Base-by-base conservation (phyloP, 30 jellyfish, hydroid and myxozoan genomes). In the Aurelia aurita complex sp. Pacific region DNA sequence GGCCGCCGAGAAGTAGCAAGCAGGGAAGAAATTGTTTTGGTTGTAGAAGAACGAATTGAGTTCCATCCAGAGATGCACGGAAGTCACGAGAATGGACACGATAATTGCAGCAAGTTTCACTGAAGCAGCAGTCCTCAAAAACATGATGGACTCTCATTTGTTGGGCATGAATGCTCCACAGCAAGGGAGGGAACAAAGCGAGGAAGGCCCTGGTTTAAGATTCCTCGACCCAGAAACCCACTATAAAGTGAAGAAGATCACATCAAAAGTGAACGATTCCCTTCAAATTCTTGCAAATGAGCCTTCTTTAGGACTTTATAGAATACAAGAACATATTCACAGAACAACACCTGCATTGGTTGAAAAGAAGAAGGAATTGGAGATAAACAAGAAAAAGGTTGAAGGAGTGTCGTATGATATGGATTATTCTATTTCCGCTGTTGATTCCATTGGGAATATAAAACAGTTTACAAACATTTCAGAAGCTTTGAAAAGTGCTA, bases 261-360 rank as follows among this genome's bases (percentile, higher is more conserved):
- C 96, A 17, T 38, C 97, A 10, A 81, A 81, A 38, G 95, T 89
- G 40, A 88, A 89, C 72, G 99, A 94, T 23, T 64, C 94, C 5
- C 60, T 89, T 40, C 97, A 86, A n/a, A 57, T 89, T 77, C 83
- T 94, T 16, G 99, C 97, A 18, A 94, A 94, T 85, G 99, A 94
- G 79, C 99, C 99, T 5, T 88, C 97, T 7, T 65, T 94, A 19
- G 99, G 99, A 2, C 77, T 88, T 11, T 94, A 83, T 63, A 64
- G 99, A 38, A 94, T 94, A 35, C 99, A 94, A 69, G 99, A 94
- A 69, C 99, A 94, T 66, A 80, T 94, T 51, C 86, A 81, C 74
- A 78, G 99, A 46, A 88, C 99, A 50, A 53, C 81, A 15, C 99
- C 99, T 34, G 76, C 79, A 17, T 46, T 94, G 54, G 89, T 86